Conservation (phyloP, 1,140 invertebrate genomes). For the Bradynema listronoti region DNA sequence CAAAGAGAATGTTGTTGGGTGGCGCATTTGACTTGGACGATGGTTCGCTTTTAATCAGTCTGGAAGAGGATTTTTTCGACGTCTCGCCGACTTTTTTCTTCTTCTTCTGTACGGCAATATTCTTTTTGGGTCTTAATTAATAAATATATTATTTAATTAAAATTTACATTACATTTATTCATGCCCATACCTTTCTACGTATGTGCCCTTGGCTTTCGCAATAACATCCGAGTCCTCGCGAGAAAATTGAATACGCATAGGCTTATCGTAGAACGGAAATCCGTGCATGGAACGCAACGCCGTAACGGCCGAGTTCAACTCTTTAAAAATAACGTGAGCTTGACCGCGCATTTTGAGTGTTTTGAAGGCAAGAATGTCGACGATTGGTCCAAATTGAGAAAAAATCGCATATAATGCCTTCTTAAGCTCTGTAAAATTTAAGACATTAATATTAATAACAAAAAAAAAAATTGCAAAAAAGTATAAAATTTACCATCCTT, state of each 20-base stretch:
- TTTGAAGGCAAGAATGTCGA: conserved; percentile 94
- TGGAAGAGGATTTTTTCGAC: conserved; percentile 31
- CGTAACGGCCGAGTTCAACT: conserved; percentile 89
- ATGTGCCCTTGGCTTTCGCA: conserved; percentile 92
- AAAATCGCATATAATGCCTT: conserved; percentile 98
- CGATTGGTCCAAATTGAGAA: conserved; percentile 96
- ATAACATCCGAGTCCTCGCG: conserved; percentile 88
- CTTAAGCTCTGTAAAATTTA: conserved; percentile 71
- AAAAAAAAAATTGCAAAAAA: conserved; percentile 2
- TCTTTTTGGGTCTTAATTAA: conserved; percentile 37
- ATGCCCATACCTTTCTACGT: conserved; percentile 68
- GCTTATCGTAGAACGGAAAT: conserved; percentile 99
- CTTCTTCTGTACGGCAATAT: conserved; percentile 32
- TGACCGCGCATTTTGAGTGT: conserved; percentile 96
- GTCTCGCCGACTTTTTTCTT: conserved; percentile 33
- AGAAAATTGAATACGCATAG: conserved; percentile 94
- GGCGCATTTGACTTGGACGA: conserved; percentile 70
- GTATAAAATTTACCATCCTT: conserved; percentile 71
- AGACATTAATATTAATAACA: background rate
- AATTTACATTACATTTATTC: background rate
- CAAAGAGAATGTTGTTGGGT: conserved; percentile 96
- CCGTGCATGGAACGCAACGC: conserved; percentile 94
- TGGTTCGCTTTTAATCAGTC: conserved; percentile 34
- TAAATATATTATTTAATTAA: background rate
- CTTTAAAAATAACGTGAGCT: conserved; percentile 98